A percentile compares a stretch with the other conserved stretches of the same genome.
Evolutionary conservation across 1,140 invertebrate species (phyloP).

Genomic region (Asobara japonica): DNA sequence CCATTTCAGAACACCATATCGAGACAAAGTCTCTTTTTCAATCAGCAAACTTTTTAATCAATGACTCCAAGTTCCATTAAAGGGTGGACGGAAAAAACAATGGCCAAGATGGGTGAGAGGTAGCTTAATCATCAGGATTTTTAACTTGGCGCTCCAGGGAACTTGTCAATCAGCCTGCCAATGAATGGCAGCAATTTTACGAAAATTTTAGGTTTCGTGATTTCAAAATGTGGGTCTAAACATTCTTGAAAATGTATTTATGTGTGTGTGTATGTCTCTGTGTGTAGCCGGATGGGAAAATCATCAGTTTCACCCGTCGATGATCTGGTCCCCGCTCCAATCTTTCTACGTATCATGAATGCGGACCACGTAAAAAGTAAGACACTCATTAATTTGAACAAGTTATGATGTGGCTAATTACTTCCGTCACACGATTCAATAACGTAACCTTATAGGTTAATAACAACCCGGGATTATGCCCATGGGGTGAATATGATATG

Average conservation of each 20-base stretch:
- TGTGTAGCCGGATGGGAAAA: too few relatives aligned
- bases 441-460: conserved; percentile 64
- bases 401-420: conserved; percentile 40
- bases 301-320: too few relatives aligned
- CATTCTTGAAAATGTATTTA: neutral
- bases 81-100: conserved; percentile 34
- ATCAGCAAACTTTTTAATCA: conserved; percentile 8
- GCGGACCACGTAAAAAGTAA: too few relatives aligned
- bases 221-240: too few relatives aligned
- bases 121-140: conserved; percentile 11
- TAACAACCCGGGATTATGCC: conserved; percentile 46
- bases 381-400: too few relatives aligned
- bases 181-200: conserved; percentile 44
- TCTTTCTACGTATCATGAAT: too few relatives aligned
- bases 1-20: conserved; percentile 3
- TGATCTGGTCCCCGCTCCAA: too few relatives aligned
- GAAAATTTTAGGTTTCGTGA: too few relatives aligned
- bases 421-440: conserved; percentile 45
- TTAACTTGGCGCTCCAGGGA: too few relatives aligned
- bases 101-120: conserved; percentile 36
- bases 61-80: conserved; percentile 4
- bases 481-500: conserved; percentile 62
- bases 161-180: too few relatives aligned
- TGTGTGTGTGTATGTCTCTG: too few relatives aligned
- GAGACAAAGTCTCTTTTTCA: conserved; percentile 15